These are phyloP conservation scores for Mythimna impura DNA, from an alignment of 2,888 invertebrate species.

Conservation along the genomic window DNA sequence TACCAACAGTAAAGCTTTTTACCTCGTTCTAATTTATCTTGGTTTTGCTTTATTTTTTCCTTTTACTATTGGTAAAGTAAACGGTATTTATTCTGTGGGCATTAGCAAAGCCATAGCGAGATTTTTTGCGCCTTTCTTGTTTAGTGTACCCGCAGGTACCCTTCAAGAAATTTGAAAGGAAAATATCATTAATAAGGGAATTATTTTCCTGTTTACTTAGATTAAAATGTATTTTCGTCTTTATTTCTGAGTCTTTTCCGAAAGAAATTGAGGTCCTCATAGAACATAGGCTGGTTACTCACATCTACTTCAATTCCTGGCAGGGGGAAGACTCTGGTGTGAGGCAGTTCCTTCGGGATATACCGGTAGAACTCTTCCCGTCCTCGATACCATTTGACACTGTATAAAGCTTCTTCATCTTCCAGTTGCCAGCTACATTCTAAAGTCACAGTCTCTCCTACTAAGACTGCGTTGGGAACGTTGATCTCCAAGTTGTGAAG, in stretches of 20 bases:
- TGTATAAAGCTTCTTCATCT: constrained; percentile 93
- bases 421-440: constrained; percentile 94
- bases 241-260: not conserved
- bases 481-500: constrained; percentile 93
- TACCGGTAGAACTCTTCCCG: constrained; percentile 94
- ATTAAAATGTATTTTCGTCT: constrained; percentile 29
- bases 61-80: constrained; percentile 36
- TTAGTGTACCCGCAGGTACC: constrained; percentile 13
- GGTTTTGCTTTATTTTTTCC: constrained; percentile 10
- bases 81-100: constrained; percentile 34
- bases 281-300: constrained; percentile 80
- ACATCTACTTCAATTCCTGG: constrained; percentile 94
- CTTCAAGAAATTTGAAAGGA: constrained; percentile 31
- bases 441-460: constrained; percentile 93
- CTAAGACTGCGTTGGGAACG: constrained; percentile 93
- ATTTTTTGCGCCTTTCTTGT: constrained; percentile 19
- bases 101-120: constrained; percentile 30
- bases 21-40: constrained; percentile 34
- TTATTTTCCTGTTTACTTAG: constrained; percentile 32
- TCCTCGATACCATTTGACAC: constrained; percentile 96
- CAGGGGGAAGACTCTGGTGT: constrained; percentile 93
- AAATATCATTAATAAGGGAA: constrained; percentile 30
- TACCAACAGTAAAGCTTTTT: constrained; percentile 21
- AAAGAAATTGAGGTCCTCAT: not conserved
- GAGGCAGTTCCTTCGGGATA: constrained; percentile 94